phyloP scores from a whole-genome alignment of 2,888 invertebrate genomes.

The Calameuta pallipes region DNA sequence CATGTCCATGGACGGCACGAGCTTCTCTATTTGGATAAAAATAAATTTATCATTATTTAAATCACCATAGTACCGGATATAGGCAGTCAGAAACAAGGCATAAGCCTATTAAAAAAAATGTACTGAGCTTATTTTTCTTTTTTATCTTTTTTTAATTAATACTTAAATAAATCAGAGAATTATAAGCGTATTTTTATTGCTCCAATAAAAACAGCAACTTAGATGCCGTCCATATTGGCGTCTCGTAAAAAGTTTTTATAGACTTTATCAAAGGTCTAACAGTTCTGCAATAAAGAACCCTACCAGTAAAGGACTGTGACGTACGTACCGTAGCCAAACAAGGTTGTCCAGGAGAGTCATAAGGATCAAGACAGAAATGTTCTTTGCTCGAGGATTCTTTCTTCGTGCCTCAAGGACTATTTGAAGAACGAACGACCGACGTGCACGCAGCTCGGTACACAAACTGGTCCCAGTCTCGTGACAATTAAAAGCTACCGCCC shows the following conservation, averaged over 20 bases:
- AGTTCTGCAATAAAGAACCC: background rate
- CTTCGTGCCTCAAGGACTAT: background rate
- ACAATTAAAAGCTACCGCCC: constrained; percentile 33
- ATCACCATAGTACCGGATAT: background rate
- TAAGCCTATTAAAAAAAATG: background rate
- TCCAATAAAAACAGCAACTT: background rate
- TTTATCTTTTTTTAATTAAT: background rate
- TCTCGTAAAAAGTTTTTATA: background rate
- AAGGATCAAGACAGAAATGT: background rate
- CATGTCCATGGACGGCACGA: background rate
- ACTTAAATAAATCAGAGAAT: background rate
- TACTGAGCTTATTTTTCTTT: background rate
- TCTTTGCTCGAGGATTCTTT: background rate
- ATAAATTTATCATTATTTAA: background rate
- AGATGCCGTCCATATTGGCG: background rate
- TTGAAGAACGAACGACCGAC: background rate
- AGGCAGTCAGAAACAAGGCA: background rate
- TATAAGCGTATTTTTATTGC: background rate
- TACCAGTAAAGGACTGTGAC: background rate
- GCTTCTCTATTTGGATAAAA: background rate
- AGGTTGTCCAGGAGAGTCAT: background rate
- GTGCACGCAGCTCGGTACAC: background rate
- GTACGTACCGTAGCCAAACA: background rate
- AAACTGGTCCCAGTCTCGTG: constrained; percentile 11
- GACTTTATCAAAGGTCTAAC: background rate